A percentile compares a stretch with the other conserved stretches of the same genome.
Evolutionary conservation across 2,113 vertebrate species (phyloP).

Genomic region (Platysternon megacephalum): DNA sequence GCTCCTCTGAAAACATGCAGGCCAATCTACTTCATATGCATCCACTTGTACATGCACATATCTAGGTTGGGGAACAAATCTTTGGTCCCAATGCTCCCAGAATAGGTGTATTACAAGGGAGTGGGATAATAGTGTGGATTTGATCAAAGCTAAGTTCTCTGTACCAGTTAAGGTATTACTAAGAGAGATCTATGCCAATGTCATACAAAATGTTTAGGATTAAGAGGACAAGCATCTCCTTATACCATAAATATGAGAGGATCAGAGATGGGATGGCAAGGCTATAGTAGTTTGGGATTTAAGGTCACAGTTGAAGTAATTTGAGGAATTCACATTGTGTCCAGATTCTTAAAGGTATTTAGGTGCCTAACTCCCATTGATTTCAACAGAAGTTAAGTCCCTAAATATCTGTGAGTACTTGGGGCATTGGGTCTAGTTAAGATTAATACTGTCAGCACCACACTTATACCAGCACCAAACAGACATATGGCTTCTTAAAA

Average conservation of each 20-base stretch:
- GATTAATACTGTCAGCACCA: not conserved
- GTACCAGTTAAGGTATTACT: not conserved
- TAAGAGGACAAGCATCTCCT: not conserved
- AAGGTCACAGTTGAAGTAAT: not conserved
- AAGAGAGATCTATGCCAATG: not conserved
- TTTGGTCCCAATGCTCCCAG: not conserved
- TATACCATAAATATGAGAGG: not conserved
- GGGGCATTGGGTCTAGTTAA: not conserved
- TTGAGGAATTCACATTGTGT: not conserved
- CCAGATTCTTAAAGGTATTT: not conserved
- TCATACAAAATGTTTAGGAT: not conserved
- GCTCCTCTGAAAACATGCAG: not conserved
- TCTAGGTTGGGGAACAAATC: not conserved
- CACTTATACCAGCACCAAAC: not conserved
- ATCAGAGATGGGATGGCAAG: accelerated
- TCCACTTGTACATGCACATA: not conserved
- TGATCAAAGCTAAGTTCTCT: not conserved
- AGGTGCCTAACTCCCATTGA: too few relatives aligned
- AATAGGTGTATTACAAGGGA: not conserved
- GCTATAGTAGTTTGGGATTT: not conserved
- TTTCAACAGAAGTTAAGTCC: too few relatives aligned
- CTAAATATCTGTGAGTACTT: too few relatives aligned
- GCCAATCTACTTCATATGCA: not conserved
- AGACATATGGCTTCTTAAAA: not conserved
- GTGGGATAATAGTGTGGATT: accelerated